phyloP scores from a whole-genome alignment of 1,140 invertebrate genomes.

The Harpegnathos saltator region DNA sequence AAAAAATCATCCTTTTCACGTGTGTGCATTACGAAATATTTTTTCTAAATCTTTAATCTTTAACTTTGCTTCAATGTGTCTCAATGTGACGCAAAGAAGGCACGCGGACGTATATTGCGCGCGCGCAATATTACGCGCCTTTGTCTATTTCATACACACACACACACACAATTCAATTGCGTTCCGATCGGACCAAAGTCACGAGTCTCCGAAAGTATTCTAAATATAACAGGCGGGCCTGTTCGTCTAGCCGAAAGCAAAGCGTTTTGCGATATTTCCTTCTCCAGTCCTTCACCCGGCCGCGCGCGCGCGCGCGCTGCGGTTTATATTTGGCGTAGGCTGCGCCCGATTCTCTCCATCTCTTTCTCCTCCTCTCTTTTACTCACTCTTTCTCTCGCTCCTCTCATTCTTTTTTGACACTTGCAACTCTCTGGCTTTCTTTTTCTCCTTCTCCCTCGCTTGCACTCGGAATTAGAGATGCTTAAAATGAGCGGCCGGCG shows the following conservation, averaged over 20 bases:
- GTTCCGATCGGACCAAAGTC: constrained; percentile 31
- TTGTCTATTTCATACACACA: too few relatives aligned
- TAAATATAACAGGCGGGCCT: constrained; percentile 32
- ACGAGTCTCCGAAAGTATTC: constrained; percentile 32
- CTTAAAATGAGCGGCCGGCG: constrained; percentile 74
- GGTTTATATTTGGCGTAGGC: constrained; percentile 72
- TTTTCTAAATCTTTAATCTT: too few relatives aligned
- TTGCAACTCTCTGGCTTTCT: constrained; percentile 16
- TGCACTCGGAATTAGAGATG: constrained; percentile 71
- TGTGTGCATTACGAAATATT: too few relatives aligned
- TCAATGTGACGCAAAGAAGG: too few relatives aligned
- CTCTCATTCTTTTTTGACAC: constrained; percentile 14
- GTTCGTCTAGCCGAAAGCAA: neutral
- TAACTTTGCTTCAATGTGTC: too few relatives aligned
- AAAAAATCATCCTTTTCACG: neutral
- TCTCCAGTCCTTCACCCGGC: constrained; percentile 45
- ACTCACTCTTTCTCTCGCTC: constrained; percentile 10
- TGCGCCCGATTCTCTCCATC: constrained; percentile 31
- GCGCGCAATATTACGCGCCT: too few relatives aligned
- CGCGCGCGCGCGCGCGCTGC: constrained; percentile 23
- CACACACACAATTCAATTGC: neutral
- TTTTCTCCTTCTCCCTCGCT: constrained; percentile 10
- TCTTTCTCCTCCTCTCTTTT: too few relatives aligned
- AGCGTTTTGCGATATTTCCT: constrained; percentile 41
- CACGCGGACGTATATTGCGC: too few relatives aligned